Base-by-base conservation (phyloP, 35 echinoderm and acorn worm species). In the Apostichopus japonicus region DNA sequence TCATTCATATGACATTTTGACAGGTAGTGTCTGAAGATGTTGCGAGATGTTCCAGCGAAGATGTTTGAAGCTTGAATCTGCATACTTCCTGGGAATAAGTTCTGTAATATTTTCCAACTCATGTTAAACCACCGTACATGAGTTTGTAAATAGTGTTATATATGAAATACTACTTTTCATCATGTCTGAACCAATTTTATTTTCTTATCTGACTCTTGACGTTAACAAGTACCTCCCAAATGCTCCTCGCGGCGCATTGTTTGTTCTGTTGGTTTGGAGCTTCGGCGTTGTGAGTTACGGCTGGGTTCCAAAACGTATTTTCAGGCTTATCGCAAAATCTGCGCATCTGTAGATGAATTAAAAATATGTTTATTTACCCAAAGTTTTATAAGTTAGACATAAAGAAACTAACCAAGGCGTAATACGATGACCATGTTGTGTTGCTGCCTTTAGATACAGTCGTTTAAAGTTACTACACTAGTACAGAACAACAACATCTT, bases 201-300 rank as follows among this genome's bases (percentile, higher is more conserved):
- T 44, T 44, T 44, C 33, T 44, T 4, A 44, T 1, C 33, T 44
- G 33, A 44, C 33, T 44, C 33, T 44, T 61, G 13, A 61, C 13
- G 7, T 10, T 10, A 61, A 61, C 4, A 84, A 17, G 61, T 84
- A 84, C 81, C 81, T 84, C 54, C 81, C 81, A 84, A 19, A 84
- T 58, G 53, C 81, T 84, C 11, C 10, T 84, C 8, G 81, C 0
- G 9, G 15, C 81, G 57, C 81, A 84, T 0, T 22, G 10, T 23
- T n/a, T 58, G 81, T 84, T 84, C 13, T 84, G 81, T 58, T 58
- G 54, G 16, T 84, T 84, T 8, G 81, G 81, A 15, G 81, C 81
- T 22, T 84, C 81, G 15, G 56, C 17, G 16, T 84, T 84, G 22
- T 84, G 81, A 6, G 81, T 57, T 23, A 23, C 56, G 8, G 81